Base-by-base conservation (phyloP, 2,888 invertebrate genomes). In the Gonocerus acuteangulatus region DNA sequence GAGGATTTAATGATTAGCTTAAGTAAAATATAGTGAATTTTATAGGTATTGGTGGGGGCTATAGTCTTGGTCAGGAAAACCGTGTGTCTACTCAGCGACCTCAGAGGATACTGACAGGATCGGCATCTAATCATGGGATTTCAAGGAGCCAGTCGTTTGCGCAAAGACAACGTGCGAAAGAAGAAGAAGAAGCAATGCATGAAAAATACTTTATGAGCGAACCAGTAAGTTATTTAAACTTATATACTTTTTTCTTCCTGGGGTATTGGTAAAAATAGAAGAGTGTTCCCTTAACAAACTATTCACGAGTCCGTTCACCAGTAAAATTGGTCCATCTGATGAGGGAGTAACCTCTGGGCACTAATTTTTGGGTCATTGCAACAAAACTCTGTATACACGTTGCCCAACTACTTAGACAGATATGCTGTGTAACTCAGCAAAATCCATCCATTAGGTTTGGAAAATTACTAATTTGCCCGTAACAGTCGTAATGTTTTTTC, bases 181-280 rank as follows among this genome's bases (percentile, higher is more conserved):
- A 71, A 48, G 86, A 87, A 44, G 87, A 87, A 70, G 87, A 87
- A 74, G 86, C 86, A 0, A 87, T 87, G 87, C 87, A 87, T 72
- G 87, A 87, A 71, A 86, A 86, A 71, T 87, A 87, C 71, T 83
- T 87, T 71, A 80, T 73, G 48, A 27, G 62, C 54, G 60, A 64
- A 34, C 48, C 59, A 59, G 54, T 42, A 54, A 42, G 21, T 22
- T 51, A 0, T 0, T 7, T 27, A 18, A 3, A 9, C 16, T 23
- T n/a, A n/a, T 34, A 9, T 34, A 34, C 34, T 34, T 9, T 11
- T 9, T 11, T 34, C 6, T 34, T 34, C 6, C 13, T 11, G 7
- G 11, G 7, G 34, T 11, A 34, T 34, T 6, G 11, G 11, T 9
- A 11, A 34, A 34, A 34, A 34, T 6, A 34, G 7, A 34, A 9